Conservation (phyloP, 2,113 vertebrate genomes). For the Clinocottus analis region DNA sequence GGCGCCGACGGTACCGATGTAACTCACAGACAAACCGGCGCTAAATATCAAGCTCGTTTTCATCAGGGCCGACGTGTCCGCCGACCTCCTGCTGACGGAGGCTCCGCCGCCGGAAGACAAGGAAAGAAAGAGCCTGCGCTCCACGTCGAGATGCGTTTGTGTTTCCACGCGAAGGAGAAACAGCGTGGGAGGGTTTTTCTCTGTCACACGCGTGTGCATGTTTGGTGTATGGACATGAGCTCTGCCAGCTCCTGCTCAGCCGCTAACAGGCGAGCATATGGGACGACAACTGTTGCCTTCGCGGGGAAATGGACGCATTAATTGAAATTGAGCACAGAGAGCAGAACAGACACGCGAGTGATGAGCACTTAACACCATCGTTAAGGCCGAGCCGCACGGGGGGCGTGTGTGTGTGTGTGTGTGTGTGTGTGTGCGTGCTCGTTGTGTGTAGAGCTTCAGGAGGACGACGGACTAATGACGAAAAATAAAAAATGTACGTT, state of each 20-base stretch:
- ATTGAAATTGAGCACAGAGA: slow-evolving; percentile 68
- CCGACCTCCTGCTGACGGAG: slow-evolving; percentile 20
- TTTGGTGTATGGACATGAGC: slow-evolving; percentile 24
- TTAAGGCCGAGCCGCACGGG: slow-evolving; percentile 41
- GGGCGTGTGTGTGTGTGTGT: neutral
- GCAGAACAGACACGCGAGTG: slow-evolving; percentile 53
- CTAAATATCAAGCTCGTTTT: slow-evolving; percentile 35
- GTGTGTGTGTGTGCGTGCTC: neutral
- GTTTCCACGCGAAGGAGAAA: neutral
- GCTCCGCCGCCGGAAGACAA: slow-evolving; percentile 6
- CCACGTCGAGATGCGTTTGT: neutral
- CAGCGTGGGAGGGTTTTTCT: too few relatives aligned
- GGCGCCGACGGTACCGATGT: slow-evolving; percentile 28
- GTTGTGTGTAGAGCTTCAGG: neutral
- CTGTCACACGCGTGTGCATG: too few relatives aligned
- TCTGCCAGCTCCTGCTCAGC: slow-evolving; percentile 48
- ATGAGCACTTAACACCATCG: slow-evolving; percentile 60
- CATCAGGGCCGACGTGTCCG: slow-evolving; percentile 13
- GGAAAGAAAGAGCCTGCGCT: neutral
- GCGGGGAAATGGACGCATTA: slow-evolving; percentile 66
- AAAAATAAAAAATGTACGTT: slow-evolving; percentile 65
- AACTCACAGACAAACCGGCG: slow-evolving; percentile 33
- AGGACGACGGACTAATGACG: slow-evolving; percentile 38
- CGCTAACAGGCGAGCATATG: slow-evolving; percentile 66
- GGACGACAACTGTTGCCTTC: slow-evolving; percentile 71